Conservation (phyloP, 2,888 invertebrate genomes). For the Cepaea hortensis region DNA sequence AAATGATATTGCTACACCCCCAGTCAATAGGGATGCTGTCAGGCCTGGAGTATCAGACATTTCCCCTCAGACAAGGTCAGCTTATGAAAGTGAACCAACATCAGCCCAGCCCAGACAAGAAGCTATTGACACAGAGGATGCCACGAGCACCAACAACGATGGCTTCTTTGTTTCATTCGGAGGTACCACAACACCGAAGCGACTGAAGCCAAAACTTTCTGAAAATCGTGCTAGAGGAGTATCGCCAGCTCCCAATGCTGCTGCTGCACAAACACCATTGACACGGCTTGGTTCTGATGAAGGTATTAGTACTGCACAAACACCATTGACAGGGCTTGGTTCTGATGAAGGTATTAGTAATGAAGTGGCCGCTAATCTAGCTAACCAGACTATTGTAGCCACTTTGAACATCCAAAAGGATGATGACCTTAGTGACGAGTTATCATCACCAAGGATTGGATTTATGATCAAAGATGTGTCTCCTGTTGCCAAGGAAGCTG, state of each 20-base stretch:
- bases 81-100: conserved; percentile 33
- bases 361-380: conserved; percentile 27
- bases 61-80: not conserved
- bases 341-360: not conserved
- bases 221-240: conserved; percentile 20
- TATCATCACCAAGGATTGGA: conserved; percentile 69
- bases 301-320: not conserved
- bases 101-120: not conserved
- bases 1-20: conserved; percentile 50
- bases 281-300: not conserved
- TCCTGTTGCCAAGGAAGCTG: conserved; percentile 53
- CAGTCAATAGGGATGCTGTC: conserved; percentile 31
- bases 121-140: not conserved
- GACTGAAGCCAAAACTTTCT: conserved; percentile 83
- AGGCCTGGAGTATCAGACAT: conserved; percentile 34
- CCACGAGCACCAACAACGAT: conserved; percentile 50
- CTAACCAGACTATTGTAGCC: conserved; percentile 30
- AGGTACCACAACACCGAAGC: conserved; percentile 81
- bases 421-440: conserved; percentile 19
- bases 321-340: not conserved
- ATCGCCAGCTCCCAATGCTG: conserved; percentile 20
- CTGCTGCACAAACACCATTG: not conserved
- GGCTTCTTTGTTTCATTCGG: conserved; percentile 94
- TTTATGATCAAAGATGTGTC: conserved; percentile 83
- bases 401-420: conserved; percentile 14